phyloP scores from a whole-genome alignment of 2,113 vertebrate species.

The Eonycteris spelaea region DNA sequence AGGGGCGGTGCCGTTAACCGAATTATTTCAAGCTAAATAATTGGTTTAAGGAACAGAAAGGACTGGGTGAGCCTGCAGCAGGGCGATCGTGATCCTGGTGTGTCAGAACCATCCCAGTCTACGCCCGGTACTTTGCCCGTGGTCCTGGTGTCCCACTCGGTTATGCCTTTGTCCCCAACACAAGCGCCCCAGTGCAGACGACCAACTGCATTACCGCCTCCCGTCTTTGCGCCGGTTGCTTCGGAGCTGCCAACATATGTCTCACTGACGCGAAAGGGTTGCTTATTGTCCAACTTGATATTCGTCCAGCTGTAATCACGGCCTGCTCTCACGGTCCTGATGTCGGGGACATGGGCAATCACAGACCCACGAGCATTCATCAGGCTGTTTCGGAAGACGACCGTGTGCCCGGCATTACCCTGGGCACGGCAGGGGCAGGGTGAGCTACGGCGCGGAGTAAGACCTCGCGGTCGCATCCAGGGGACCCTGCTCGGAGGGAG shows the following conservation, averaged over 20 bases:
- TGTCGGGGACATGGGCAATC: no score
- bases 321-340: not conserved
- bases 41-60: not conserved
- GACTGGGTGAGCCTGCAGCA: not conserved
- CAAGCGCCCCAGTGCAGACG: not conserved
- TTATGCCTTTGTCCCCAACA: not conserved
- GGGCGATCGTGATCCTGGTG: no score
- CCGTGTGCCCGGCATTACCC: not conserved
- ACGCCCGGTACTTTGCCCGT: not conserved
- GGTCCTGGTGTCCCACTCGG: not conserved
- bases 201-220: not conserved
- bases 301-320: not conserved
- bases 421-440: not conserved
- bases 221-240: not conserved
- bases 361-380: fast-evolving
- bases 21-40: not conserved
- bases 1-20: not conserved
- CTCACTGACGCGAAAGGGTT: not conserved
- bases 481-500: not conserved
- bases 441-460: not conserved
- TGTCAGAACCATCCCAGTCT: no score
- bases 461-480: fast-evolving
- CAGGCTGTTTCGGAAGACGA: not conserved
- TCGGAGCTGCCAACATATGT: not conserved
- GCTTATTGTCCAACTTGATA: not conserved